Conservation (phyloP, 2,113 vertebrate species). For the Eulacestoma nigropectus region DNA sequence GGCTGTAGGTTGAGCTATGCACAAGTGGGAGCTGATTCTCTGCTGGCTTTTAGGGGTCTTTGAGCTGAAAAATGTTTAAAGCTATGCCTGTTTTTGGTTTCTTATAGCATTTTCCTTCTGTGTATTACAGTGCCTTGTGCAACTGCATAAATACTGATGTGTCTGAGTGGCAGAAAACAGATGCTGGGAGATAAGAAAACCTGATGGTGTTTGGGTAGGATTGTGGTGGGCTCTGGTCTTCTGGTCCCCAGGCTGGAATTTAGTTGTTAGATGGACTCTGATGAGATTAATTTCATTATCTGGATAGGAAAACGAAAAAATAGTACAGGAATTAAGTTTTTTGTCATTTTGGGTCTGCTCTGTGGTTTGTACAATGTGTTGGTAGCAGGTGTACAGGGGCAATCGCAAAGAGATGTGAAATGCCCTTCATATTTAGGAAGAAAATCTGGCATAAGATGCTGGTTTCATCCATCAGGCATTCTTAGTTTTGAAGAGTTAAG, state of each 20-base stretch:
- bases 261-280: not conserved
- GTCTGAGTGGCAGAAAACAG: not conserved
- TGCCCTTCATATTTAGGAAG: not conserved
- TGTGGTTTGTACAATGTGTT: not conserved
- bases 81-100: fast-evolving
- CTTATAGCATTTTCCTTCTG: not conserved
- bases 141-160: not conserved
- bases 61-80: not conserved
- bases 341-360: not conserved
- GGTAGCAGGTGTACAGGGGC: not conserved
- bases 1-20: not conserved
- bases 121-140: not conserved
- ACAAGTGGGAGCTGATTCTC: not conserved
- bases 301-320: not conserved
- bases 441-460: not conserved
- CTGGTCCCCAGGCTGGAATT: not conserved
- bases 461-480: not conserved
- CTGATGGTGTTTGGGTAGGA: not conserved
- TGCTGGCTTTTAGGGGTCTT: not conserved
- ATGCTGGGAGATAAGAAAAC: not conserved
- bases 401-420: not conserved
- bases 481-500: not conserved
- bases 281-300: not conserved
- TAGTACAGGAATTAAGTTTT: not conserved
- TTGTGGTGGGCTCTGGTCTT: not conserved